Percentiles rank a stretch among this genome's conserved stretches.
Conservation (phyloP, 2,113 vertebrate species). For the Cyanoderma ruficeps region DNA sequence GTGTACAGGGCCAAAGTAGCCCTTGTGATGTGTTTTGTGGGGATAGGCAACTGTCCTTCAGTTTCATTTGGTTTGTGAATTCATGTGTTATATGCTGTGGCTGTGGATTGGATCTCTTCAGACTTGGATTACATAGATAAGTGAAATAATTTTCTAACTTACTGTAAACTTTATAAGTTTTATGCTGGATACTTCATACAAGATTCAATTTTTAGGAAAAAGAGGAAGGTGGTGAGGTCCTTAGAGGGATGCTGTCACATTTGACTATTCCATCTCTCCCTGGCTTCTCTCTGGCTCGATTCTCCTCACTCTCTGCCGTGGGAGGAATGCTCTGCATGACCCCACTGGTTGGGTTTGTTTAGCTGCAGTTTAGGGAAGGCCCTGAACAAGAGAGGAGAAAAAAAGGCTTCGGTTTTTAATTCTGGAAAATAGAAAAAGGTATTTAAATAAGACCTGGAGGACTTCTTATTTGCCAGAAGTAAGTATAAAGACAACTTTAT, state of each 20-base stretch:
- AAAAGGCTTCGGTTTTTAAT: background rate
- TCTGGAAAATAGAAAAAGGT: conserved; percentile 22
- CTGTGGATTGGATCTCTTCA: background rate
- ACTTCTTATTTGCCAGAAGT: conserved; percentile 24
- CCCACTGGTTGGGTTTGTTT: background rate
- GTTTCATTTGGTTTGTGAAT: background rate
- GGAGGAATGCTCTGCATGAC: background rate
- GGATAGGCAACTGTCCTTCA: background rate
- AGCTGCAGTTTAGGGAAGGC: background rate
- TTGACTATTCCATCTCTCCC: background rate
- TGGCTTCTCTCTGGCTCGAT: background rate
- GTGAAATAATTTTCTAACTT: background rate
- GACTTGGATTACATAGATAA: background rate
- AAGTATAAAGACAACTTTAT: conserved; percentile 12
- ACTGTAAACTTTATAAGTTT: background rate
- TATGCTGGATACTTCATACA: background rate
- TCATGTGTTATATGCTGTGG: background rate
- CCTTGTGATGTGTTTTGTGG: rapidly evolving
- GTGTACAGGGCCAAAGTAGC: background rate
- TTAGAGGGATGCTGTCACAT: background rate
- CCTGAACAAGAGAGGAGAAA: background rate
- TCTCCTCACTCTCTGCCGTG: background rate
- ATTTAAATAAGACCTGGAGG: conserved; percentile 41
- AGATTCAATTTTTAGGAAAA: background rate
- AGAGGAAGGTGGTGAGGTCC: background rate